Percentiles rank a stretch among this genome's conserved stretches.
These are phyloP conservation scores for Selene dorsalis DNA, from an alignment of 2,797 vertebrate species.

Conservation along the genomic window DNA sequence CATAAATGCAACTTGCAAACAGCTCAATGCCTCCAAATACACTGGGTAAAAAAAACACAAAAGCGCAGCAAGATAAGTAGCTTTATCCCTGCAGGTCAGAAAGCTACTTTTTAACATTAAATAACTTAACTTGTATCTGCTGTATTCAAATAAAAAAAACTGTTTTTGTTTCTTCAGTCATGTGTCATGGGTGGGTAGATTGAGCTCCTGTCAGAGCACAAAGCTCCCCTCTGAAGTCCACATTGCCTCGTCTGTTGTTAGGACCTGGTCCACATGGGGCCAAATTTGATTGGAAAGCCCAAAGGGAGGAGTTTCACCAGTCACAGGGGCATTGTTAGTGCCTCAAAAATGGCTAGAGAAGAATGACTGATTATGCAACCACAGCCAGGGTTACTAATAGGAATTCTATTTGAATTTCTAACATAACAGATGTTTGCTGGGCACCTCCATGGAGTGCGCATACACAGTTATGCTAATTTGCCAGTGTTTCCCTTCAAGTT, in stretches of 20 bases:
- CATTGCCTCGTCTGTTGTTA: slow-evolving; percentile 85
- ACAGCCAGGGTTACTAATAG: slow-evolving; percentile 92
- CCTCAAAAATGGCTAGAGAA: slow-evolving; percentile 91
- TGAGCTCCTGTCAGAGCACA: slow-evolving; percentile 85
- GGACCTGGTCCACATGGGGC: slow-evolving; percentile 87
- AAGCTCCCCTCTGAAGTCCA: slow-evolving; percentile 85
- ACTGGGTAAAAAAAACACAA: slow-evolving; percentile 55
- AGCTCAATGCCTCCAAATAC: slow-evolving; percentile 67
- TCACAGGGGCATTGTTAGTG: slow-evolving; percentile 91
- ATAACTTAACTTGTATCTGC: slow-evolving; percentile 76
- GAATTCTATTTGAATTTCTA: slow-evolving; percentile 99
- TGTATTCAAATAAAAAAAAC: slow-evolving; percentile 73
- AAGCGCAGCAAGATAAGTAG: slow-evolving; percentile 46
- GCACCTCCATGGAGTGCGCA: slow-evolving; percentile 91
- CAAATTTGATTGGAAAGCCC: slow-evolving; percentile 87
- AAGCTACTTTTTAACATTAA: slow-evolving; percentile 71
- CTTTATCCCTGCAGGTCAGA: slow-evolving; percentile 52
- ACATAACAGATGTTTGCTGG: slow-evolving; percentile 99
- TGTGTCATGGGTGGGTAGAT: slow-evolving; percentile 84
- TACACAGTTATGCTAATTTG: slow-evolving; percentile 99
- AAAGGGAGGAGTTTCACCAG: slow-evolving; percentile 86
- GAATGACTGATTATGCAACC: slow-evolving; percentile 97
- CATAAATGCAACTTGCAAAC: slow-evolving; percentile 72
- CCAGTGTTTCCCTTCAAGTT: slow-evolving; percentile 94
- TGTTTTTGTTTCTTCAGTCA: slow-evolving; percentile 75